Evolutionary conservation across 2,888 invertebrate species (phyloP).

Genomic region (Drosophila paracracens): DNA sequence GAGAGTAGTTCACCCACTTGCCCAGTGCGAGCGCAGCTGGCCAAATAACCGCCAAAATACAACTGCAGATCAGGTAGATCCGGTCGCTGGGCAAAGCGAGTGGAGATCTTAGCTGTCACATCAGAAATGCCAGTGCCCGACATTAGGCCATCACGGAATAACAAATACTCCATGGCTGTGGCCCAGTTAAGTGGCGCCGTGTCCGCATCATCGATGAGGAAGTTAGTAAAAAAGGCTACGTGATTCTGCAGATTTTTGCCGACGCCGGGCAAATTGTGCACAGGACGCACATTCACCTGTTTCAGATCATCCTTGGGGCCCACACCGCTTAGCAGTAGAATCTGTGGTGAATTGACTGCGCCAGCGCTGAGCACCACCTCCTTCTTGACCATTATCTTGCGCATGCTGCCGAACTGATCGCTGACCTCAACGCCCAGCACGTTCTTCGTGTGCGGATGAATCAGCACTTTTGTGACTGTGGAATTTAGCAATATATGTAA

Average conservation of each 20-base stretch:
- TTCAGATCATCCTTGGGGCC: slow-evolving; percentile 91
- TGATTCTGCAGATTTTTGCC: slow-evolving; percentile 94
- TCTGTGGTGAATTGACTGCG: slow-evolving; percentile 96
- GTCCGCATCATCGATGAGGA: slow-evolving; percentile 93
- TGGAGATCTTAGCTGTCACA: slow-evolving; percentile 93
- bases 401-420: slow-evolving; percentile 85
- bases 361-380: slow-evolving; percentile 92
- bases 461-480: slow-evolving; percentile 91
- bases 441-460: slow-evolving; percentile 90
- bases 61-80: slow-evolving; percentile 94
- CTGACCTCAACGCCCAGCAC: slow-evolving; percentile 91
- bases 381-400: slow-evolving; percentile 90
- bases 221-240: slow-evolving; percentile 92
- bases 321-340: slow-evolving; percentile 95
- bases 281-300: slow-evolving; percentile 88
- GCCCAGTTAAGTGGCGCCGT: slow-evolving; percentile 95
- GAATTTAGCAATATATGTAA: slow-evolving; percentile 94
- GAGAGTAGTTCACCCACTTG: slow-evolving; percentile 92
- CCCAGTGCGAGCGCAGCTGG: slow-evolving; percentile 93
- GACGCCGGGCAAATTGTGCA: slow-evolving; percentile 92
- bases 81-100: slow-evolving; percentile 90
- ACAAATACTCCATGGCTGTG: slow-evolving; percentile 95
- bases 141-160: slow-evolving; percentile 95
- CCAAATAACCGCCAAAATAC: slow-evolving; percentile 94
- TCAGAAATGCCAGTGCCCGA: slow-evolving; percentile 95